phyloP scores from a whole-genome alignment of 2,113 vertebrate species.

The Misgurnus anguillicaudatus region DNA sequence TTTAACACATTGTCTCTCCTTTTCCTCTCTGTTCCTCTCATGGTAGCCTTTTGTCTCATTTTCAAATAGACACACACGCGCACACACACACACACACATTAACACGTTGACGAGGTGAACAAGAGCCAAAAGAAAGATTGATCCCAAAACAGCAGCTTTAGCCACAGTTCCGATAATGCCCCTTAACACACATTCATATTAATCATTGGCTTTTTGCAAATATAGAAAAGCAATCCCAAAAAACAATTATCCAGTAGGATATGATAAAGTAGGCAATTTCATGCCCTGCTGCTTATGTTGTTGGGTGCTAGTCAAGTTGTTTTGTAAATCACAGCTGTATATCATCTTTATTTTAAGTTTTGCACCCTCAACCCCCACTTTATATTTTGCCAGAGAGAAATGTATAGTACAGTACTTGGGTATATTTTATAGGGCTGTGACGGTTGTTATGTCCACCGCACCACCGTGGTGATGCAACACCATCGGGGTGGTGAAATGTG shows the following conservation, averaged over 20 bases:
- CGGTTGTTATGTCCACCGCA: too few relatives aligned
- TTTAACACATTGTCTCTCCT: background rate
- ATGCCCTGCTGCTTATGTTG: constrained; percentile 73
- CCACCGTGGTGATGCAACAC: too few relatives aligned
- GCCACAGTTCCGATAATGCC: constrained; percentile 49
- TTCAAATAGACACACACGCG: background rate
- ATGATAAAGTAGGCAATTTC: constrained; percentile 78
- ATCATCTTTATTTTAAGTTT: constrained; percentile 63
- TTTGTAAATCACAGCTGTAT: constrained; percentile 64
- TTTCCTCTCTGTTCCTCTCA: background rate
- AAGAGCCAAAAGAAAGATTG: constrained; percentile 54
- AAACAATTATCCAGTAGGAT: constrained; percentile 71
- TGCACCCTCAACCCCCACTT: constrained; percentile 36
- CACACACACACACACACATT: constrained; percentile 49
- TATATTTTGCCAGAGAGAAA: background rate
- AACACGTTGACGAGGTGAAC: constrained; percentile 43
- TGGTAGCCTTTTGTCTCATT: background rate
- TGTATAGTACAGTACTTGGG: background rate
- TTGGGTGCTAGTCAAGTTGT: constrained; percentile 64
- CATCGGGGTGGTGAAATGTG: too few relatives aligned
- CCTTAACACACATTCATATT: constrained; percentile 54
- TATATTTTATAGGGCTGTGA: too few relatives aligned
- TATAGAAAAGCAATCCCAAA: constrained; percentile 62
- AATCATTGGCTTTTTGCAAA: constrained; percentile 60
- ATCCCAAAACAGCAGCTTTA: constrained; percentile 56